Percentiles rank a stretch among this genome's conserved stretches.
Conservation (phyloP, 2,888 invertebrate genomes). For the Patella caerulea region DNA sequence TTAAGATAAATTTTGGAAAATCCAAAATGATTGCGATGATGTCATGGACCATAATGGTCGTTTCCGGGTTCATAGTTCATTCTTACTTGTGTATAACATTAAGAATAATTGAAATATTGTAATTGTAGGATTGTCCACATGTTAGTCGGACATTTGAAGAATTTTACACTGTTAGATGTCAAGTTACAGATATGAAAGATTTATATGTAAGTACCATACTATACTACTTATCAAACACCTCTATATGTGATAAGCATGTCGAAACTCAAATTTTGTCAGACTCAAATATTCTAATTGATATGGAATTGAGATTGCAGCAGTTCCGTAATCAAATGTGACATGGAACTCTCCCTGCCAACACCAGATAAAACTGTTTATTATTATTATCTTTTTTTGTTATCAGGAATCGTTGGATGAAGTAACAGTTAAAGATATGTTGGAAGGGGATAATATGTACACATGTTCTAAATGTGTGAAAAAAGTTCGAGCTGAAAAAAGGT, state of each 20-base stretch:
- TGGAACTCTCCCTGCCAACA: too few relatives aligned
- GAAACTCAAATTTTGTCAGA: too few relatives aligned
- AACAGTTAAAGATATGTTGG: slow-evolving; percentile 96
- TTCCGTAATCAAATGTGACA: too few relatives aligned
- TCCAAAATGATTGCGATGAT: too few relatives aligned
- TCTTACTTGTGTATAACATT: too few relatives aligned
- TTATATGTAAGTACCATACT: slow-evolving; percentile 76
- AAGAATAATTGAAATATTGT: neutral
- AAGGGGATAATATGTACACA: slow-evolving; percentile 98
- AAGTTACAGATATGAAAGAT: slow-evolving; percentile 96
- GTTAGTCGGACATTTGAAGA: slow-evolving; percentile 95
- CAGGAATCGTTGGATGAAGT: slow-evolving; percentile 93
- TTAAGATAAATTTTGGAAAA: too few relatives aligned
- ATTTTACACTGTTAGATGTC: slow-evolving; percentile 96
- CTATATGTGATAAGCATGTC: neutral
- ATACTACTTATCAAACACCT: neutral
- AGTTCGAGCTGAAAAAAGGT: slow-evolving; percentile 94
- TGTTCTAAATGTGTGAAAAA: slow-evolving; percentile 95
- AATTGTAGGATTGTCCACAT: slow-evolving; percentile 87
- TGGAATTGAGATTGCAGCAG: too few relatives aligned
- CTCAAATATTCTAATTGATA: too few relatives aligned
- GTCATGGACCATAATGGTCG: too few relatives aligned
- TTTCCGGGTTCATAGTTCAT: too few relatives aligned
- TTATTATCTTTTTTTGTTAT: too few relatives aligned
- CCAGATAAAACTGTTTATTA: too few relatives aligned